Evolutionary conservation across 2,113 vertebrate species (phyloP).

Genomic region (Gracilinanus agilis): DNA sequence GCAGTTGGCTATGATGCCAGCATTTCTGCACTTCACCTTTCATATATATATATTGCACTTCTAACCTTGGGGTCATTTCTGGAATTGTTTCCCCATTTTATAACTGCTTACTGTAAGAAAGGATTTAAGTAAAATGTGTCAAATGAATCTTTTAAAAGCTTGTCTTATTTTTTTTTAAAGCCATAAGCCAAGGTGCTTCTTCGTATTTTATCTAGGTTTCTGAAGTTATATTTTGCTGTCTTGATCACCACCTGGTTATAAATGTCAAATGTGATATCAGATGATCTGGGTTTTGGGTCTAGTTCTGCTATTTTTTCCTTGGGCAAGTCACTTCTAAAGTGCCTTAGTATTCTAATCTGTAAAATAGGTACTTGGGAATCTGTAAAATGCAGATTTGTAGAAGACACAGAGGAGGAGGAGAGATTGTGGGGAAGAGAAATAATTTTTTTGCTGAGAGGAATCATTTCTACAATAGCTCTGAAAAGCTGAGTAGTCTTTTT

Average conservation of each 20-base stretch:
- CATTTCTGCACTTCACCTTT: constrained; percentile 45
- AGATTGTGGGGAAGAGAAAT: background rate
- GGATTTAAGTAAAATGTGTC: constrained; percentile 39
- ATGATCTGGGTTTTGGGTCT: background rate
- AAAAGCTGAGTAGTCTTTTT: background rate
- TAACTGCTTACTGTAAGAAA: constrained; percentile 54
- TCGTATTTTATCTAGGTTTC: background rate
- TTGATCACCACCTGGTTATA: background rate
- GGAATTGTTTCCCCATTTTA: constrained; percentile 62
- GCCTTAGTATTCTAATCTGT: background rate
- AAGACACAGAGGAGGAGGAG: background rate
- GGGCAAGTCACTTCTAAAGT: background rate
- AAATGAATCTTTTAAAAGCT: constrained; percentile 35
- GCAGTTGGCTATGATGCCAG: constrained; percentile 59
- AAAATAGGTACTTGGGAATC: background rate
- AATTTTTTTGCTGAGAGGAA: background rate
- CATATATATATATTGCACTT: constrained; percentile 12
- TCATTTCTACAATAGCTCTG: background rate
- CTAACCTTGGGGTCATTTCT: constrained; percentile 55
- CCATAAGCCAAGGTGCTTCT: background rate
- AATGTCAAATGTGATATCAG: background rate
- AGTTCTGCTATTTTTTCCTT: background rate
- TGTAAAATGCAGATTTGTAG: background rate
- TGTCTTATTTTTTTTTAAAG: constrained; percentile 49
- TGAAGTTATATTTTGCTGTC: background rate